phyloP scores from a whole-genome alignment of 2,113 vertebrate species.

The Platichthys flesus region DNA sequence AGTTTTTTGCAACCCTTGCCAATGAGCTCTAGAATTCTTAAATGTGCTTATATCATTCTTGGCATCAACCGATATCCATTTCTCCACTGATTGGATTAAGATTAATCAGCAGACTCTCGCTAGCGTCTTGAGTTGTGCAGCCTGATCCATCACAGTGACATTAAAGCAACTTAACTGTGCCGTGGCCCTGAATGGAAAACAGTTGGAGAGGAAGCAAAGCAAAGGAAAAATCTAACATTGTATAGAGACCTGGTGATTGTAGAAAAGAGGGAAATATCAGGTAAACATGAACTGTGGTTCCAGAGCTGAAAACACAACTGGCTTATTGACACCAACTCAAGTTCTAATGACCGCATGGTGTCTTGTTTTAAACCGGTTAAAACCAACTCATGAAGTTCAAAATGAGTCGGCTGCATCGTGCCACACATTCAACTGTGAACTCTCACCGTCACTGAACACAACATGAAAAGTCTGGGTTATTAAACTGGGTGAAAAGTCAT shows the following conservation, averaged over 20 bases:
- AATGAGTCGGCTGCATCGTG: no score
- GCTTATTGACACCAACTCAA: conserved; percentile 34
- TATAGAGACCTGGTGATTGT: background rate
- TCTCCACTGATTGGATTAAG: background rate
- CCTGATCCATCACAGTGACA: background rate
- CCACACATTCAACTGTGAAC: background rate
- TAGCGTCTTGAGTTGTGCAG: background rate
- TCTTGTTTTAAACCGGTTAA: conserved; percentile 26
- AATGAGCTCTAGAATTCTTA: background rate
- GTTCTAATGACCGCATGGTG: conserved; percentile 41
- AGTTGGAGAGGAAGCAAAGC: background rate
- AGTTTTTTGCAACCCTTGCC: background rate
- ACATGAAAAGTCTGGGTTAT: no score
- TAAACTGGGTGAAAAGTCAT: no score
- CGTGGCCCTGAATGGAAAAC: no score
- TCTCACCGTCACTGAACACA: no score
- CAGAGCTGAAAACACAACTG: no score
- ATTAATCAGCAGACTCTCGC: background rate
- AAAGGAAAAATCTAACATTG: background rate
- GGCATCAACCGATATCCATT: background rate
- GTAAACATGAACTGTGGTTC: no score
- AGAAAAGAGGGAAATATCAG: no score
- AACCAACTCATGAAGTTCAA: conserved; percentile 3
- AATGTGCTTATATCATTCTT: background rate
- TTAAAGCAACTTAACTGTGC: no score